Conservation (phyloP, 2,888 invertebrate species). For the Euplagia quadripunctaria region DNA sequence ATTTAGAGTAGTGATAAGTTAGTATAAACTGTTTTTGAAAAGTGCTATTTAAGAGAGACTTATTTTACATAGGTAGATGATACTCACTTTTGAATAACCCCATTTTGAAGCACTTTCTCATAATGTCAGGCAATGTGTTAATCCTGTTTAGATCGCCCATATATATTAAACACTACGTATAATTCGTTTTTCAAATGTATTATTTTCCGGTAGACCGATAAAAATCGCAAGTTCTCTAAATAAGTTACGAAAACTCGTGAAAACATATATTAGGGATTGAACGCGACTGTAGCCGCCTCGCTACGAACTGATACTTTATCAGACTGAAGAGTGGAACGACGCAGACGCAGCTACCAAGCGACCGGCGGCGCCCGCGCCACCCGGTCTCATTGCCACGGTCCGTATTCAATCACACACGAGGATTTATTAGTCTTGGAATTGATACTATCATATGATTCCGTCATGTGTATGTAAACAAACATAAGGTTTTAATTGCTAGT, state of each 20-base stretch:
- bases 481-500: conserved; percentile 25
- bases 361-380: conserved; percentile 53
- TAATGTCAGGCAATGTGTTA: conserved; percentile 71
- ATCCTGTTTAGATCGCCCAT: conserved; percentile 75
- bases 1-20: neutral
- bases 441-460: conserved; percentile 29
- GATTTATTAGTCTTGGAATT: conserved; percentile 47
- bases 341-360: conserved; percentile 51
- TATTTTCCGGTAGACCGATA: neutral
- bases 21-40: neutral
- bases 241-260: conserved; percentile 52
- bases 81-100: conserved; percentile 84
- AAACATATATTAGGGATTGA: conserved; percentile 45
- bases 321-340: conserved; percentile 64
- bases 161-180: conserved; percentile 52
- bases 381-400: conserved; percentile 76
- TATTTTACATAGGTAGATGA: conserved; percentile 6
- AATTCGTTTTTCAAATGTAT: conserved; percentile 12
- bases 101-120: conserved; percentile 86
- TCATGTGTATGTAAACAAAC: conserved; percentile 45
- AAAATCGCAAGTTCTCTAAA: conserved; percentile 21
- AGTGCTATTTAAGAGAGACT: neutral
- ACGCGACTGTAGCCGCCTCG: conserved; percentile 71
- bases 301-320: conserved; percentile 73
- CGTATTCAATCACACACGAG: conserved; percentile 56